These are phyloP conservation scores for Drosophila mauritiana DNA, from an alignment of 1,140 invertebrate species.

Conservation along the genomic window DNA sequence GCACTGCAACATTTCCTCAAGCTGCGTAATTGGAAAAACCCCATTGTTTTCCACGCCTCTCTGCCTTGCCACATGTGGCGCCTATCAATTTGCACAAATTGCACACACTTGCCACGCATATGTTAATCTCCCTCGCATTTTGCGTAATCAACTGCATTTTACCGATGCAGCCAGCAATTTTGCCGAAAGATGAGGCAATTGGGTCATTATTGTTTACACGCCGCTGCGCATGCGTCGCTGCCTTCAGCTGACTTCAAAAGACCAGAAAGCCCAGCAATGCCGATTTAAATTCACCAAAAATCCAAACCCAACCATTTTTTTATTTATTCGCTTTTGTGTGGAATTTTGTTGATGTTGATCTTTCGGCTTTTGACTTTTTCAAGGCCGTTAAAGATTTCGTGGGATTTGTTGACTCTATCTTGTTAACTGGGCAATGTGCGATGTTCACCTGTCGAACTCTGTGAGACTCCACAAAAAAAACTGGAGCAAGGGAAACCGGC, in stretches of 20 bases:
- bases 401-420: constrained; percentile 34
- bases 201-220: constrained; percentile 66
- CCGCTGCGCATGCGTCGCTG: constrained; percentile 56
- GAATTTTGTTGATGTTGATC: constrained; percentile 44
- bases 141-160: constrained; percentile 32
- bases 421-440: constrained; percentile 7
- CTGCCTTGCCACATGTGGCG: not conserved
- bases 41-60: not conserved
- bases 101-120: constrained; percentile 15
- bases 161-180: constrained; percentile 5
- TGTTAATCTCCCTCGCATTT: constrained; percentile 25
- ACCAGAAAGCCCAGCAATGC: constrained; percentile 20
- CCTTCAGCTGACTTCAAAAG: not conserved
- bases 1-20: constrained; percentile 5
- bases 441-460: constrained; percentile 30
- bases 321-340: constrained; percentile 34
- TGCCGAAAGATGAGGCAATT: constrained; percentile 37
- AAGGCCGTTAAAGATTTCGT: constrained; percentile 44
- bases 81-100: constrained; percentile 38
- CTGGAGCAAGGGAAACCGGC: constrained; percentile 45
- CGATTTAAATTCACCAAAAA: constrained; percentile 47
- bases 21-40: constrained; percentile 21
- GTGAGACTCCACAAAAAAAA: constrained; percentile 4
- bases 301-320: constrained; percentile 15
- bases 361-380: constrained; percentile 21